phyloP scores from a whole-genome alignment of 2,797 vertebrate species.

The Muraenolepis orangiensis region DNA sequence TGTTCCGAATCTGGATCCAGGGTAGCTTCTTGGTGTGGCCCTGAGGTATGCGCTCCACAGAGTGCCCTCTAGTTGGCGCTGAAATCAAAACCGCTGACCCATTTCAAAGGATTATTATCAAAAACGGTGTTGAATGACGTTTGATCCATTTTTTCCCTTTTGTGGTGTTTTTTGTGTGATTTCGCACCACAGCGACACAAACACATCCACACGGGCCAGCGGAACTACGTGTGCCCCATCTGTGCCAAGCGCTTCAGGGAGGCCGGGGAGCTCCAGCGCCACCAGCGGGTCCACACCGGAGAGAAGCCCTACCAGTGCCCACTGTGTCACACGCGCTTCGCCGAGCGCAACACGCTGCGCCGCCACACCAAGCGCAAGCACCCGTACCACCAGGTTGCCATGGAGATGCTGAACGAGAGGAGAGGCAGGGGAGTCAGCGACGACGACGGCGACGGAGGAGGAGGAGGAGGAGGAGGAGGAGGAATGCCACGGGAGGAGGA shows the following conservation, averaged over 20 bases:
- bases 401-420: constrained; percentile 70
- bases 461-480: constrained; percentile 40
- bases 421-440: constrained; percentile 49
- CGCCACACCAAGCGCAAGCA: constrained; percentile 89
- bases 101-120: not conserved
- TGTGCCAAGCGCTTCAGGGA: constrained; percentile 88
- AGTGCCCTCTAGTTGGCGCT: no score
- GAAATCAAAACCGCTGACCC: not conserved
- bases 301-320: constrained; percentile 91
- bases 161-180: no score
- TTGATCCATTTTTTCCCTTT: no score
- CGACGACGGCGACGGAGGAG: constrained; percentile 37
- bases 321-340: constrained; percentile 85
- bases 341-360: constrained; percentile 86
- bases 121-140: no score
- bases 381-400: constrained; percentile 75
- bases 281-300: constrained; percentile 87
- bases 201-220: constrained; percentile 88
- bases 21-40: no score
- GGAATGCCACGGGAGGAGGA: constrained; percentile 49
- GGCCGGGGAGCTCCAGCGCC: constrained; percentile 86
- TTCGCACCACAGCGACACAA: constrained; percentile 81
- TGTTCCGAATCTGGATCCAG: no score
- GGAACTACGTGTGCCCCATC: constrained; percentile 85
- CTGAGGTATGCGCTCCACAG: no score